Evolutionary conservation across 2,888 invertebrate genomes (phyloP).

Genomic region (Drosophila demipolita): DNA sequence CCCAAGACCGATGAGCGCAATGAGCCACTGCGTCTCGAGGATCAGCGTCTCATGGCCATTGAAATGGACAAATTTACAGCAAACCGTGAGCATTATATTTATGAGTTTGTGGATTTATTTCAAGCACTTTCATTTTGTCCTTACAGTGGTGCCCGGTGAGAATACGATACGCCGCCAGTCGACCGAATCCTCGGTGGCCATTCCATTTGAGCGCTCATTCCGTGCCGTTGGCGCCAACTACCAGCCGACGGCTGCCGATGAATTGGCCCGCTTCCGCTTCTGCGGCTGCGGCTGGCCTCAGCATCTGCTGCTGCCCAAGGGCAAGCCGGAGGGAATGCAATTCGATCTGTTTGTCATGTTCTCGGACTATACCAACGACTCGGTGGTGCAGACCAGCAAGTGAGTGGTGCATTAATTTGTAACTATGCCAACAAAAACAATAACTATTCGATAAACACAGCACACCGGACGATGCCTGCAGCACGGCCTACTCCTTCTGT

Average conservation of each 20-base stretch:
- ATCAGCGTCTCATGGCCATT: slow-evolving; percentile 88
- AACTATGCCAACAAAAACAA: neutral
- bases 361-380: slow-evolving; percentile 89
- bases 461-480: slow-evolving; percentile 87
- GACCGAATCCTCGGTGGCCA: slow-evolving; percentile 91
- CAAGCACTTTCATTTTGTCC: slow-evolving; percentile 16
- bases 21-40: slow-evolving; percentile 86
- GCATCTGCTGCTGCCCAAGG: slow-evolving; percentile 92
- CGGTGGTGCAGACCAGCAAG: slow-evolving; percentile 76
- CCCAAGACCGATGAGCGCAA: slow-evolving; percentile 89
- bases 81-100: slow-evolving; percentile 86
- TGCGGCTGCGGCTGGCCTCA: slow-evolving; percentile 96
- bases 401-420: slow-evolving; percentile 82
- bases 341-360: slow-evolving; percentile 92
- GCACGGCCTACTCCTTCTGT: slow-evolving; percentile 89
- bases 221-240: slow-evolving; percentile 87
- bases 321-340: slow-evolving; percentile 88
- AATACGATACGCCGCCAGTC: slow-evolving; percentile 89
- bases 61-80: slow-evolving; percentile 89
- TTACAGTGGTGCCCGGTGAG: slow-evolving; percentile 88
- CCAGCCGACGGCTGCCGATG: slow-evolving; percentile 85
- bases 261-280: slow-evolving; percentile 89
- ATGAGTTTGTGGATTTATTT: neutral
- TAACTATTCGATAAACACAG: slow-evolving; percentile 21
- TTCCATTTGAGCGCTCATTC: slow-evolving; percentile 93